Percentiles rank a stretch among this genome's conserved stretches.
Conservation (phyloP, 2,113 vertebrate genomes). For the Hypocryptadius cinnamomeus region DNA sequence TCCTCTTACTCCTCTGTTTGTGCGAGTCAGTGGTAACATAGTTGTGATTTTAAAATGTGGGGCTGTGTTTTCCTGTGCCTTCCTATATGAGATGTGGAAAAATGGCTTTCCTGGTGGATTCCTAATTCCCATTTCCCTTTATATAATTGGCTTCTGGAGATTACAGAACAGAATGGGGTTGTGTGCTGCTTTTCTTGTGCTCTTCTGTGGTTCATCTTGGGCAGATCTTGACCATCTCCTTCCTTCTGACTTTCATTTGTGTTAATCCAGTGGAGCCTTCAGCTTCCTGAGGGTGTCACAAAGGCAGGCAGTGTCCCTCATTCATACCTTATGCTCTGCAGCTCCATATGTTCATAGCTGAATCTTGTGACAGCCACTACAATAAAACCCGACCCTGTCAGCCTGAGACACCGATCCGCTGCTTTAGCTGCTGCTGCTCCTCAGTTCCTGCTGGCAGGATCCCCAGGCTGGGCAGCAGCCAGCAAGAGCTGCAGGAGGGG, state of each 20-base stretch:
- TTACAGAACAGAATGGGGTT: not conserved
- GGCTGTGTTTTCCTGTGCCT: not conserved
- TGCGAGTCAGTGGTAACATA: not conserved
- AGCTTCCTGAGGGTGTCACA: not conserved
- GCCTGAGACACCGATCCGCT: not conserved
- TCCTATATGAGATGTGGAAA: not conserved
- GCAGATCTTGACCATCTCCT: not conserved
- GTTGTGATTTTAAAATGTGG: not conserved
- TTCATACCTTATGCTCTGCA: not conserved
- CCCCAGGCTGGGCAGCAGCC: constrained; percentile 41
- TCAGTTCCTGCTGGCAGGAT: constrained; percentile 2
- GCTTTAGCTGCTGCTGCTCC: constrained; percentile 11
- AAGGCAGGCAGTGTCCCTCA: not conserved
- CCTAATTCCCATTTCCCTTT: not conserved
- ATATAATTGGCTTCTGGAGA: not conserved
- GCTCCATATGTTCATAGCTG: not conserved
- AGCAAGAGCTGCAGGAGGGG: not conserved
- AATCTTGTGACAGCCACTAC: not conserved
- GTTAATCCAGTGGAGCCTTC: not conserved
- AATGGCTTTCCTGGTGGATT: not conserved
- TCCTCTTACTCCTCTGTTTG: not conserved
- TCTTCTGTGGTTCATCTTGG: not conserved
- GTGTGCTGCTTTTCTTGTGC: not conserved
- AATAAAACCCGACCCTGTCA: not conserved
- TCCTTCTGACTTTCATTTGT: not conserved